A percentile compares a stretch with the other conserved stretches of the same genome.
phyloP scores from a whole-genome alignment of 2,888 invertebrate genomes.

The Eretmocerus hayati region DNA sequence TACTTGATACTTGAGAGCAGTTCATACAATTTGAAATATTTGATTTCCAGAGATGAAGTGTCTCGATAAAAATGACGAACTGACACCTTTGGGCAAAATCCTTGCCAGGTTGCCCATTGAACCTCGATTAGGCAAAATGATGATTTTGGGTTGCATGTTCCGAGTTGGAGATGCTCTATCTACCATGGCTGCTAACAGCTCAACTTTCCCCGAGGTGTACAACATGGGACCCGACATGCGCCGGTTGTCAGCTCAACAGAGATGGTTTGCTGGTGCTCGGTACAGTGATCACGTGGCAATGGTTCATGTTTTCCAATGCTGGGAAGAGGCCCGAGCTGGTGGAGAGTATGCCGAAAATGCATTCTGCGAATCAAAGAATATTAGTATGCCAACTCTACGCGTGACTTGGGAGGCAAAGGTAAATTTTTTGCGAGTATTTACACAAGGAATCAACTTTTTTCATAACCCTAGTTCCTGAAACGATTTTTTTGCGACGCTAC shows the following conservation, averaged over 20 bases:
- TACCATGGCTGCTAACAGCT: conserved; percentile 90
- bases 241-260: conserved; percentile 75
- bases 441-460: too few relatives aligned
- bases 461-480: too few relatives aligned
- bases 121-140: conserved; percentile 93
- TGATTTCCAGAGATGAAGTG: conserved; percentile 74
- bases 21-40: background rate
- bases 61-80: conserved; percentile 74
- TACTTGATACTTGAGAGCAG: too few relatives aligned
- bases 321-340: conserved; percentile 62
- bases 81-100: conserved; percentile 89
- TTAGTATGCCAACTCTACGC: conserved; percentile 81
- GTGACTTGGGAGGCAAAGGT: conserved; percentile 88
- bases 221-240: conserved; percentile 68
- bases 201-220: conserved; percentile 93
- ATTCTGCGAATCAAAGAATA: conserved; percentile 88
- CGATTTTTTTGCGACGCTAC: too few relatives aligned
- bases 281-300: conserved; percentile 94
- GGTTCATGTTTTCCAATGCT: conserved; percentile 84
- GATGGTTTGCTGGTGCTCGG: conserved; percentile 76
- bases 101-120: conserved; percentile 93
- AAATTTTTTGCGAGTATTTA: too few relatives aligned
- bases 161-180: conserved; percentile 85
- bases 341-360: conserved; percentile 70
- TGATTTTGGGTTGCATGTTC: conserved; percentile 88